A percentile compares a stretch with the other conserved stretches of the same genome.
Conservation (phyloP, 2,888 invertebrate genomes). For the Dryomyza anilis region DNA sequence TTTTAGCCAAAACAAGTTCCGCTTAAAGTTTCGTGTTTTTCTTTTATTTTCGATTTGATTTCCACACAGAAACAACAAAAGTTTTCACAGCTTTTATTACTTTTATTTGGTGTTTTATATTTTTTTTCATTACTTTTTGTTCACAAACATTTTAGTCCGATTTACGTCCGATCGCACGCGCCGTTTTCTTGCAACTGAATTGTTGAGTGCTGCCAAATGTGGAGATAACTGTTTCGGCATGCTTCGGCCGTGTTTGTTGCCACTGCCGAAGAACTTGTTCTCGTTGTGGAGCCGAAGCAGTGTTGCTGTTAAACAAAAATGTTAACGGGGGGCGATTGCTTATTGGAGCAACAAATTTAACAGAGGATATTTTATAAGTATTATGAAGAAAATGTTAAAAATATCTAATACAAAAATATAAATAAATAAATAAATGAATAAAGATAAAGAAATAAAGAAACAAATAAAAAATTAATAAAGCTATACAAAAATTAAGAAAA, state of each 20-base stretch:
- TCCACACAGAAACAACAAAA: too few relatives aligned
- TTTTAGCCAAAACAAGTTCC: neutral
- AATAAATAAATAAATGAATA: too few relatives aligned
- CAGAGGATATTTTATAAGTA: too few relatives aligned
- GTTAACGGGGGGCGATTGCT: too few relatives aligned
- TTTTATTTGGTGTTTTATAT: neutral
- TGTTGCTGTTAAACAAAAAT: neutral
- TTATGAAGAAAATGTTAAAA: too few relatives aligned
- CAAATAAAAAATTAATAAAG: too few relatives aligned
- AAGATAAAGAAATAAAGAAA: too few relatives aligned
- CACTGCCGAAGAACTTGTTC: neutral
- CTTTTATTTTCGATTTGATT: neutral
- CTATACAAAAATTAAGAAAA: too few relatives aligned
- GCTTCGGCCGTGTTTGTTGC: neutral
- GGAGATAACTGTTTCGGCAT: constrained; percentile 26
- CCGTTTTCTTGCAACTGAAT: constrained; percentile 52
- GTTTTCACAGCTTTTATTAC: neutral
- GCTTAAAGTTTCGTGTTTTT: neutral
- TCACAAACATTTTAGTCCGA: neutral
- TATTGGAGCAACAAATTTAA: too few relatives aligned
- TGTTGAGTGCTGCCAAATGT: constrained; percentile 33
- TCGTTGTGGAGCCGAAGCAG: neutral
- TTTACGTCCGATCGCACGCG: constrained; percentile 47
- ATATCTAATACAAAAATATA: too few relatives aligned
- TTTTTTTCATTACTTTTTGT: neutral